Base-by-base conservation (phyloP, 2,888 invertebrate species). In the Mongoloraphidia duomilia region DNA sequence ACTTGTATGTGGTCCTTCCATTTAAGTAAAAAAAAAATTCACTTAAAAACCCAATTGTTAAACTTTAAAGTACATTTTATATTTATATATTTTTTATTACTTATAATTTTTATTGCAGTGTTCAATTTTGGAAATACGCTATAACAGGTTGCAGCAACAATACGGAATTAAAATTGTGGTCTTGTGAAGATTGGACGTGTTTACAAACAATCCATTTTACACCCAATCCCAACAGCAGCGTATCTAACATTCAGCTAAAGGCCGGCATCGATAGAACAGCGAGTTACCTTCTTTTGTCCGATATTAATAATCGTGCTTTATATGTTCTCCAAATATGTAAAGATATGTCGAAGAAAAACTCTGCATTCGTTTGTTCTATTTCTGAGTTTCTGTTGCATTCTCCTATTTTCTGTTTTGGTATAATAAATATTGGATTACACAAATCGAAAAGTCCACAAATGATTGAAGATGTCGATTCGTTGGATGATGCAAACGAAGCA, bases 81-180 rank as follows among this genome's bases (percentile, higher is more conserved):
- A 44, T 35, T 44, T 9, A 41, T 46, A 44, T 46, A n/a, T 34
- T 43, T 50, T 47, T 46, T 49, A 49, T 37, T 39, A 44, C 44
- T 34, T 41, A 40, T 40, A 34, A 12, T 52, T 52, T 41, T 34
- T 10, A 49, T 63, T 63, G 44, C 57, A 80, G 79, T 56, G 76
- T 74, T 11, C 81, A 85, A 63, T 93, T 94, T 68, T 97, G 97
- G 96, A 93, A 93, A 66, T 94, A 86, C 68, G 93, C 90, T 0
- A 78, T 96, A 40, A 95, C 96, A 0, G 92, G 92, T 1, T 84
- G 91, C 0, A 83, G 86, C 54, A 80, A 88, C 64, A 95, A 95
- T 69, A 82, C 88, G 0, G 88, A 89, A 59, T 71, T 96, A 47
- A 95, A 94, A 68, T 73, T 85, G 43, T 96, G 95, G 94, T 90